Evolutionary conservation across 2,797 vertebrate genomes (phyloP), one percentile per base, ranked within the genome.

Genomic region (Lepus oiostolus): DNA sequence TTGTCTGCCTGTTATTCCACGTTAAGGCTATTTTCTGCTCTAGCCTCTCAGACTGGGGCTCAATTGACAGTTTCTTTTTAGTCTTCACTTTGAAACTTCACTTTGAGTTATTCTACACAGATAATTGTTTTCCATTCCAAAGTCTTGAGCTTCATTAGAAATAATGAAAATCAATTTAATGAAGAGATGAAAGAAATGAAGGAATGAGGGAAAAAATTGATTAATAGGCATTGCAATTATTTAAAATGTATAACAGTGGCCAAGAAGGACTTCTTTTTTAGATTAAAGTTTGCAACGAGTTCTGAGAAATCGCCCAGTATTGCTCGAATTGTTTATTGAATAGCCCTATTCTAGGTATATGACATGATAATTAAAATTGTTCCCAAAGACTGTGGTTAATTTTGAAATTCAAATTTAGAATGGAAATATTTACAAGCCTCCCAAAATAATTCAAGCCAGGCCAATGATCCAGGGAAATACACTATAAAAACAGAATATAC

Each of bases 201-300:
- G 22, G 30, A 71, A 67, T 42, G 7, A 89, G 7, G 24, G 4
- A 22, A 52, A 76, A 76, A 54, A 19, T 6, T 52, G 1, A 54
- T 67, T 24, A 50, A 24, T 4, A 80, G 4, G 1, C 11, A 24
- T 10, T 70, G 4, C 5, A 35, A 65, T 79, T 87, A 83, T 72
- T 85, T 11, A 50, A 74, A 70, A 70, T 4, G 14, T 50, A 6
- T 28, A 60, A 47, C 6, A 35, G 14, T 80, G 14, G 72, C 3
- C 2, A 26, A 83, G 1, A 4, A 47, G 63, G 90, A 90, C 35
- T 60, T 38, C 4, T 35, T 85, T 85, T 90, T 76, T 47, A 80
- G 62, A 75, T 81, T 76, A 86, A 94, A 89, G 42, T 91, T 28
- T 96, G 93, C 19, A 84, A 26, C 50, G 24, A 82, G 60, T 89